These are phyloP conservation scores for Struthio camelus DNA, from an alignment of 2,113 vertebrate genomes.

Conservation along the genomic window DNA sequence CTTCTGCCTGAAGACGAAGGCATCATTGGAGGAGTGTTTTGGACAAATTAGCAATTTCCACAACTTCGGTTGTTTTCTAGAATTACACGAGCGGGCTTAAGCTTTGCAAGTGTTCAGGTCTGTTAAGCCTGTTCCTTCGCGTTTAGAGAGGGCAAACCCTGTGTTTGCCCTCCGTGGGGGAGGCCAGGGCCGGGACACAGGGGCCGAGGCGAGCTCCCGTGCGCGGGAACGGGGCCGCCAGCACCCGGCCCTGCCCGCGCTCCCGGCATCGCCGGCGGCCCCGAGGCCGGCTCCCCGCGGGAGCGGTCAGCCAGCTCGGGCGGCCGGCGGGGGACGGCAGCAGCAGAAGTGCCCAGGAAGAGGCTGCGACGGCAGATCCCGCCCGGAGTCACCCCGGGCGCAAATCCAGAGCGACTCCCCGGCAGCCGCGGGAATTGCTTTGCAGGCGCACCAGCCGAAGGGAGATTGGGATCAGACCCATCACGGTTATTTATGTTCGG, in stretches of 20 bases:
- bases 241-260: neutral
- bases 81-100: neutral
- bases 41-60: neutral
- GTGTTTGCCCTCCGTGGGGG: neutral
- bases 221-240: neutral
- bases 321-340: neutral
- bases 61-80: neutral
- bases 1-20: neutral
- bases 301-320: too few species aligned
- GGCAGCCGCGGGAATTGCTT: neutral
- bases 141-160: neutral
- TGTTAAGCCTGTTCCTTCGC: neutral
- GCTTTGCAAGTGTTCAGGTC: neutral
- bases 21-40: neutral
- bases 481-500: neutral
- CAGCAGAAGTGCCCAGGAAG: neutral
- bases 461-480: neutral
- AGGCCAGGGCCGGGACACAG: neutral
- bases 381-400: neutral
- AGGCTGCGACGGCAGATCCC: neutral
- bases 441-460: fast-evolving
- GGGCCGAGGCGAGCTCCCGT: neutral
- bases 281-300: neutral
- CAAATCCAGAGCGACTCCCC: neutral
- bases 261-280: too few species aligned